Evolutionary conservation across 2,113 vertebrate genomes (phyloP), one percentile per base, ranked within the genome.

Genomic region (Empidonax traillii): DNA sequence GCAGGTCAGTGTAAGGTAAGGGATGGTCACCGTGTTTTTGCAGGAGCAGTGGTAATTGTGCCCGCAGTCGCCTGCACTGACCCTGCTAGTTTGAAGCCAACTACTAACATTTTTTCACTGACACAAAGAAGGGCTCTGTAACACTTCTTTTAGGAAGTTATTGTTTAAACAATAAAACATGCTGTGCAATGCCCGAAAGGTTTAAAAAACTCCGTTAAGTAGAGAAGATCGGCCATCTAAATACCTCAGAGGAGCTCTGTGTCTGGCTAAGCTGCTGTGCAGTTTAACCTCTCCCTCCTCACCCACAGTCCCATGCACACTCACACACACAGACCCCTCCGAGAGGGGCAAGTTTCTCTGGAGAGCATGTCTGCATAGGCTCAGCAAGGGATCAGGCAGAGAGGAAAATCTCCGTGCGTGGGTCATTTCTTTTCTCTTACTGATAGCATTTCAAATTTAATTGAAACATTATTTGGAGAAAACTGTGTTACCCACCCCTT

Each of bases 401-500:
- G 35, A 93, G 53, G 82, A 78, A 96, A 81, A 72, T 59, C 75
- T 88, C 44, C 67, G 59, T 41, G 56, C 79, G 53, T 63, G 82
- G 62, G 61, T 83, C 67, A 77, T 77, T 93, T 91, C 25, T 90
- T 85, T 86, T 67, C 52, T 61, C 43, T 80, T 78, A 93, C 52
- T 77, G 75, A 88, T 96, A 92, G 17, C 5, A 41, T 65, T 97
- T 88, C 59, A 96, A 96, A 95, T 88, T 72, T 95, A 97, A 97
- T 91, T 83, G 95, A 97, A 97, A 91, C 79, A 84, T 74, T 83
- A 73, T 96, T 97, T 96, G 59, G 84, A 94, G 88, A 95, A 92
- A 96, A 56, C 58, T 44, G 25, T 22, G 10, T 56, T 91, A 73
- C 52, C 62, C 88, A 72, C 31, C 63, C 82, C 85, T 92, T 82